Evolutionary conservation across 23 tunicate species (phyloP), one percentile per base, ranked within the genome.

Genomic region (Ascidia mentula): DNA sequence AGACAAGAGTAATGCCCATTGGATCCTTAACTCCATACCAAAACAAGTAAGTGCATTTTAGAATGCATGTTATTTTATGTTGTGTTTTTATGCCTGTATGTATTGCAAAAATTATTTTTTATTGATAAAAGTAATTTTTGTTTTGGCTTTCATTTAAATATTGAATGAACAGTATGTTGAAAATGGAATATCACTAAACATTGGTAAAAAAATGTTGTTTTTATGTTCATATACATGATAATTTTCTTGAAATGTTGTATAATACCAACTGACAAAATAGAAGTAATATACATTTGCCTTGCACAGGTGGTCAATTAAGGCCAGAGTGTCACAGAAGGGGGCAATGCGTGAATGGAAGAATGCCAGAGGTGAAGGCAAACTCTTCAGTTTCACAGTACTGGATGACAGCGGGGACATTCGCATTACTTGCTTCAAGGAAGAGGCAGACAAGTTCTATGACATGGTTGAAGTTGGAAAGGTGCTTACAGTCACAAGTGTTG

Each of bases 391-490:
- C 88, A 95, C 98, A 31, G 95, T 86, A 1, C 35, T 82, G 69
- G 98, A 95, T 76, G 91, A 89, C 18, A 37, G 85, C 22, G 95
- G 98, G 12, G 95, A 89, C 34, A 89, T 95, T 36, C 77, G 90
- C n/a, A 82, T 80, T 18, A 89, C 98, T 61, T 79, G 91, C 71
- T 95, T 95, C 82, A 95, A 95, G 59, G 98, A 95, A 8, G 98
- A 95, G 81, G 98, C 88, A 7, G 98, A 95, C 30, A 85, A 85
- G 46, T 95, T 81, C 65, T 89, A 37, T 72, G 84, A 89, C 37
- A 36, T 95, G 82, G 31, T 89, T 18, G 98, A 95, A 85, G 78
- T 82, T 35, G 92, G 92, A 37, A 95, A 95, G 82, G 95, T 89
- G 18, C 45, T 26, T 35, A 4, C 65, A 5, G 22, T 53, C 22